Evolutionary conservation across 1,140 invertebrate species (phyloP), one percentile per base, ranked within the genome.

Genomic region (Glomeris maerens): DNA sequence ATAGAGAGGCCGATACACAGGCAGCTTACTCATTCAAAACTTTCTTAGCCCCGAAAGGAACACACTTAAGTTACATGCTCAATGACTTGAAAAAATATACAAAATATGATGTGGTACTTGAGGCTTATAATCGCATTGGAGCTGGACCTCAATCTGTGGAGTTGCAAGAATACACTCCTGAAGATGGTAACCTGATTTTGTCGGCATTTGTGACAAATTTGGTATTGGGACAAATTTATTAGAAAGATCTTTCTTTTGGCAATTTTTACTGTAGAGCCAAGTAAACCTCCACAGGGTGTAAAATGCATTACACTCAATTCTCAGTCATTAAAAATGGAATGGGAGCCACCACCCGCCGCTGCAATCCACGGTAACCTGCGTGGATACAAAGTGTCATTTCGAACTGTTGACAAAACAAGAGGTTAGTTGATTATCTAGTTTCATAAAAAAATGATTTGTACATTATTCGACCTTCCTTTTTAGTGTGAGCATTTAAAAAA

Each of bases 81-180:
- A 72, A 74, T 36, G 79, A 78, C 20, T 69, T 95, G 25, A 77
- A 82, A 60, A 89, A 89, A 65, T 91, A 79, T 64, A 84, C 88
- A 0, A 76, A 79, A 14, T 94, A 94, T 66, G 80, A 78, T 39
- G 78, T 94, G 1, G 79, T 91, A 23, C 83, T 96, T 0, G 87
- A 93, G 64, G 87, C 90, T 2, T 95, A 89, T 62, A 97, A 95
- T 59, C 82, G 81, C 28, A 75, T 87, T 55, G 92, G 92, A 1
- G 78, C 83, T 36, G 91, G 91, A 23, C 90, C 90, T 1, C 76
- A 81, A 20, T 90, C 85, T 2, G 75, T 79, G 7, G 83, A 88
- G 57, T 77, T 84, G 23, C 77, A 79, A 3, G 79, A 82, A 5
- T 78, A 80, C 46, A 94, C 90, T 25, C 74, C 90, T 59, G 85